Percentiles rank a stretch among this genome's conserved stretches.
Conservation (phyloP, 2,888 invertebrate species). For the Bedellia somnulentella region DNA sequence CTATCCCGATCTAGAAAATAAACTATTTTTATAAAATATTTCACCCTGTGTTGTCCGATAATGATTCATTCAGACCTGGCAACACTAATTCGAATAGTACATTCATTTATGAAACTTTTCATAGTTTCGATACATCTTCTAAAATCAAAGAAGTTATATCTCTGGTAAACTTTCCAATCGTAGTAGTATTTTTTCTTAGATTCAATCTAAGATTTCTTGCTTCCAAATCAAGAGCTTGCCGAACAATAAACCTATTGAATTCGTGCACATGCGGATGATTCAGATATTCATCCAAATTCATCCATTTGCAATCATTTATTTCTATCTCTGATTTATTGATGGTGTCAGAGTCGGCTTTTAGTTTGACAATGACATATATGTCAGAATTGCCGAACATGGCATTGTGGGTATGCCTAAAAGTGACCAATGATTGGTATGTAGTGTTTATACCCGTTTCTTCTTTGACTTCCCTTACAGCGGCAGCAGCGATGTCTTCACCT, state of each 20-base stretch:
- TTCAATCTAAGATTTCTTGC: conserved; percentile 63
- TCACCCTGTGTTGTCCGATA: too few relatives aligned
- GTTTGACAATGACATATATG: conserved; percentile 76
- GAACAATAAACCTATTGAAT: conserved; percentile 69
- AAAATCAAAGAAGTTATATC: conserved; percentile 33
- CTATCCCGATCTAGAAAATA: too few relatives aligned
- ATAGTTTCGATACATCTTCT: too few relatives aligned
- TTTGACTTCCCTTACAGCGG: conserved; percentile 81
- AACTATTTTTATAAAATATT: too few relatives aligned
- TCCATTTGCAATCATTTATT: conserved; percentile 80
- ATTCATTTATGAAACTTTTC: too few relatives aligned
- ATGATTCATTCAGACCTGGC: too few relatives aligned
- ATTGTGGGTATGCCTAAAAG: conserved; percentile 76
- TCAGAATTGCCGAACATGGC: conserved; percentile 83
- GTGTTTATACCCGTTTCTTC: conserved; percentile 88
- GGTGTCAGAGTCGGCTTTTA: conserved; percentile 65
- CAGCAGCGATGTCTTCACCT: conserved; percentile 83
- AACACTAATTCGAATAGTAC: too few relatives aligned
- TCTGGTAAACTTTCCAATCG: conserved; percentile 22
- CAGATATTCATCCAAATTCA: conserved; percentile 74
- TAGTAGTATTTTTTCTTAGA: conserved; percentile 44
- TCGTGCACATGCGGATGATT: conserved; percentile 72
- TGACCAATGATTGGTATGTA: conserved; percentile 74
- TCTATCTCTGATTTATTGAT: conserved; percentile 75
- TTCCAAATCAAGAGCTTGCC: conserved; percentile 67